These are phyloP conservation scores for Piliocolobus tephrosceles DNA, from an alignment of 2,113 vertebrate genomes.

Conservation along the genomic window DNA sequence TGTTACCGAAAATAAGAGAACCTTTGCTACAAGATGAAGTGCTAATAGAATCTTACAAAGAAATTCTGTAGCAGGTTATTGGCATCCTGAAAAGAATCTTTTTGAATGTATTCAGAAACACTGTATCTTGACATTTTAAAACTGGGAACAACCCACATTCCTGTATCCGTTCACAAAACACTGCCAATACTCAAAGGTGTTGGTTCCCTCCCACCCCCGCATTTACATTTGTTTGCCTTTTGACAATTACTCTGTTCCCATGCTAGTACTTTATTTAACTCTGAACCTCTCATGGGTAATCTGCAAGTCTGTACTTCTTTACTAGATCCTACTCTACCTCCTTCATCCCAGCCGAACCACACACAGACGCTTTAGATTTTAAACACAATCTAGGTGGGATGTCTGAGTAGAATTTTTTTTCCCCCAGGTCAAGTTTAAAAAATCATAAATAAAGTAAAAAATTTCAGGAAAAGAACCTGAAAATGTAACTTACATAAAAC, in stretches of 20 bases:
- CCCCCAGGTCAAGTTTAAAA: background rate
- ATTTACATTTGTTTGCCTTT: conserved; percentile 23
- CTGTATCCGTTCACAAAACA: conserved; percentile 6
- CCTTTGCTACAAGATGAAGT: background rate
- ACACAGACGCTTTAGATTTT: background rate
- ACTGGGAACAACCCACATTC: background rate
- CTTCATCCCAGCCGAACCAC: background rate
- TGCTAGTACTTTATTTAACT: background rate
- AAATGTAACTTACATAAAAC: too few species aligned
- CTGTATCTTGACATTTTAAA: conserved; percentile 63
- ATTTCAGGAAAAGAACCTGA: background rate
- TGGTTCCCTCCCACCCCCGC: background rate
- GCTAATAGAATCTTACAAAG: conserved; percentile 18
- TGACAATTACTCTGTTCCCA: background rate
- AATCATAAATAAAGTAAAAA: background rate
- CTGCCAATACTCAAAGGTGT: background rate
- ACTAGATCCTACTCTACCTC: background rate
- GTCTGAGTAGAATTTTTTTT: background rate
- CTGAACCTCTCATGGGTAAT: background rate
- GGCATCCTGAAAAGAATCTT: background rate
- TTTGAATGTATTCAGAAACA: conserved; percentile 59
- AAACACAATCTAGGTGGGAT: background rate
- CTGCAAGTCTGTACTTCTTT: background rate
- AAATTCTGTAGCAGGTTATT: background rate
- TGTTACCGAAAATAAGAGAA: background rate